Evolutionary conservation across 2,888 invertebrate genomes (phyloP), one percentile per base, ranked within the genome.

Genomic region (Xestoiulus laeticollis): DNA sequence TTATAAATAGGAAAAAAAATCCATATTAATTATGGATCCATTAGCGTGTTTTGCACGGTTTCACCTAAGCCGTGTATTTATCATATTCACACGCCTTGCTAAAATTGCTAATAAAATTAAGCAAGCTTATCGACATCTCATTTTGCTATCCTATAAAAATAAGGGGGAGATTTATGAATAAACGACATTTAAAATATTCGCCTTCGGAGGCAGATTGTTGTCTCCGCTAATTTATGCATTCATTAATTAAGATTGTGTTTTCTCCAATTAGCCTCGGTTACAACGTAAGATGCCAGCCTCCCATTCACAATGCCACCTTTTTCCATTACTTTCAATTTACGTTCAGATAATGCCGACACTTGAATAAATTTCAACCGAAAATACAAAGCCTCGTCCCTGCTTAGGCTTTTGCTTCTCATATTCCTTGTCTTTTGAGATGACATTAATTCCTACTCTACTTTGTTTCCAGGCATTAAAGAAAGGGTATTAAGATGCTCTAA

Each of bases 231-330:
- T 78, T 78, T 78, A 78, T 78, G 78, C 78, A 22, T 78, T 78
- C 78, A 78, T 78, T 78, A 78, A 78, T 78, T 78, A 78, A 78
- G 78, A 78, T 78, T 78, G 78, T 78, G 78, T 78, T 78, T 78
- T 78, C 78, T 78, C 78, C 78, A 78, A 78, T 78, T 78, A 78
- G 78, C 78, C 78, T 78, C 78, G 78, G 78, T 78, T 78, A 78
- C 78, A 78, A 78, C 78, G 78, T 78, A 78, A 78, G 78, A 78
- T 26, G 26, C 78, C 1, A 30, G 30, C 78, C 78, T 3, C 78
- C 78, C 78, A 78, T 78, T 78, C 16, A 14, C 14, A 30, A 10
- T 78, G 78, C 78, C 78, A 78, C 30, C 78, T 78, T 78, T 78
- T 78, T 78, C 78, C 78, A 78, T 78, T 78, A 78, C 78, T 78